Base-by-base conservation (phyloP, 2,113 vertebrate genomes). In the Xenotilapia flavipinnis region DNA sequence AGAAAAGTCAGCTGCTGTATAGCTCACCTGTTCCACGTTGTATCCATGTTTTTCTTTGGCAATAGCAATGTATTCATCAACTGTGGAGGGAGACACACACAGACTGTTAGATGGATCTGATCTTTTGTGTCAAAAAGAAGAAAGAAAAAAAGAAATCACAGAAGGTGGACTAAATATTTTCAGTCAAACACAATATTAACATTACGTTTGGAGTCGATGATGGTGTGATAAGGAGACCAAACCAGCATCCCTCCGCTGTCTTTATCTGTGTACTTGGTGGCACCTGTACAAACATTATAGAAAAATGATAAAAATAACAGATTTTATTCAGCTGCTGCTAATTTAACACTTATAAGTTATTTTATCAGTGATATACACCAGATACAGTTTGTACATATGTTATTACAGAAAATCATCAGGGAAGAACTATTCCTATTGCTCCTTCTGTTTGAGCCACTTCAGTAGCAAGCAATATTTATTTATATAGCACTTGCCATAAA, bases 21-120 rank as follows among this genome's bases (percentile, higher is more conserved):
- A 42, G 60, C 85, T 9, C 51, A 99, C 98, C 97, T 99, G 98
- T 95, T 99, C 98, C 90, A 99, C 98, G 80, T 99, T 99, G 96
- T 99, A 99, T 87, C 98, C 98, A 82, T 99, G 98, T 84, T 99
- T 99, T 95, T 99, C 98, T 94, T 99, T 99, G 89, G 98, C 98
- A 89, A 99, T 97, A 55, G 98, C 97, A 94, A 99, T 98, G 92
- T 99, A 99, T 91, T 99, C 98, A 88, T 99, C 98, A 97, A 99
- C 98, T 99, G 97, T 31, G 96, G 96, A 49, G 17, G n/a, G 31
- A 84, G 83, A 68, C 15, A 28, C 9, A 75, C 14, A 49, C 60
- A 79, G 56, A 81, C 5, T 3, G 54, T 89, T 31, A 82, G 84
- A 15, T 62, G n/a, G 15, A 26, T 21, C 7, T 19, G 26, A 56